Percentiles rank a stretch among this genome's conserved stretches.
These are phyloP conservation scores for Scortum barcoo DNA, from an alignment of 2,113 vertebrate species.

Conservation along the genomic window DNA sequence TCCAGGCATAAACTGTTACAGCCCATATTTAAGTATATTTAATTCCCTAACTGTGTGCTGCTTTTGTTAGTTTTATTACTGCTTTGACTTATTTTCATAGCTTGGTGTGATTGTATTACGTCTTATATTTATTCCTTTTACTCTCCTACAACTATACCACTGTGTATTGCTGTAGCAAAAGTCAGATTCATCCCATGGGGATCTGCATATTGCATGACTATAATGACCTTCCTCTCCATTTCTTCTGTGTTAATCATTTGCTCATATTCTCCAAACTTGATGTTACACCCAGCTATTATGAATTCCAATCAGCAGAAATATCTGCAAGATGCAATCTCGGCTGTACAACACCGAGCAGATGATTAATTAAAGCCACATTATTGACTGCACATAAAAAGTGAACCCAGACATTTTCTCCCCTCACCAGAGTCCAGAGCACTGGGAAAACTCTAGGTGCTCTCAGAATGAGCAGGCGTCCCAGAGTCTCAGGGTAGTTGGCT, in stretches of 20 bases:
- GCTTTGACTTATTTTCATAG: neutral
- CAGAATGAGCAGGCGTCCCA: slow-evolving; percentile 93
- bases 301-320: neutral
- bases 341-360: neutral
- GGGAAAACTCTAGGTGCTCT: slow-evolving; percentile 94
- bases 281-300: neutral
- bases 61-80: neutral
- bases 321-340: neutral
- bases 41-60: neutral
- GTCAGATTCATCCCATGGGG: slow-evolving; percentile 30
- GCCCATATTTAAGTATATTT: neutral
- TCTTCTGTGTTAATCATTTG: slow-evolving; percentile 18
- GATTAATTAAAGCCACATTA: neutral
- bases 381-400: neutral
- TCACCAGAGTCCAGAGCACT: slow-evolving; percentile 95
- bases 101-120: neutral
- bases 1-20: neutral
- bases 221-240: slow-evolving; percentile 21
- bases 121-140: slow-evolving; percentile 5
- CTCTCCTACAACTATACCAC: neutral
- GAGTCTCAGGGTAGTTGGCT: slow-evolving; percentile 97
- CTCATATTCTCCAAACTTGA: neutral
- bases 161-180: neutral
- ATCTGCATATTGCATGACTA: slow-evolving; percentile 18
- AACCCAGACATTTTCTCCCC: slow-evolving; percentile 38